Conservation (phyloP, 2,797 vertebrate genomes). For the Aldrovandia affinis region DNA sequence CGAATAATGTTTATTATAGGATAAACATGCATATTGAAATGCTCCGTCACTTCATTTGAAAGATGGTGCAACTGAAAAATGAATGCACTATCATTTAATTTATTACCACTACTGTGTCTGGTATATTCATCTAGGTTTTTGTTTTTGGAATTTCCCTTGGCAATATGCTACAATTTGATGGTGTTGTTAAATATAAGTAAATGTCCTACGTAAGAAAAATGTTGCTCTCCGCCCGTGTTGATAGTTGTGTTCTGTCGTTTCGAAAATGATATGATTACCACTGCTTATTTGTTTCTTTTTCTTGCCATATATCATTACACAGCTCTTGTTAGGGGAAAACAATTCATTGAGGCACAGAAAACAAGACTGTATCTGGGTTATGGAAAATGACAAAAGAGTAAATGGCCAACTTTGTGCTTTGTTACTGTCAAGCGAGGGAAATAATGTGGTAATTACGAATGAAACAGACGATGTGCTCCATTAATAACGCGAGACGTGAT, state of each 20-base stretch:
- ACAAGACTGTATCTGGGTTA: conserved; percentile 31
- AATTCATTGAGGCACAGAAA: conserved; percentile 44
- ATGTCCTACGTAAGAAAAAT: not conserved
- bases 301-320: not conserved
- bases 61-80: not conserved
- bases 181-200: not conserved
- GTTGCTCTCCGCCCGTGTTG: not conserved
- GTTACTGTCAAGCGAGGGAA: conserved; percentile 29
- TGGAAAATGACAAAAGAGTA: conserved; percentile 17
- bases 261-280: not conserved
- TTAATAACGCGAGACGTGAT: not conserved
- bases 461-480: not conserved
- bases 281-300: not conserved
- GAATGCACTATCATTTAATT: not conserved
- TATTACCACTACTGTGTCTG: not conserved
- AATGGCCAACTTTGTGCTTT: conserved; percentile 21
- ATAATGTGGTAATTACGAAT: conserved; percentile 9
- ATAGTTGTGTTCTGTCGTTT: conserved; percentile 6
- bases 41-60: not conserved
- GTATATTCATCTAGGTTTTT: no score
- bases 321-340: not conserved
- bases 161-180: not conserved
- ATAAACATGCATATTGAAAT: conserved; percentile 4
- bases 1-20: conserved; percentile 12
- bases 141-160: no score